These are phyloP conservation scores for Romanogobio albipinnatus DNA, from an alignment of 2,113 vertebrate genomes.

Conservation along the genomic window DNA sequence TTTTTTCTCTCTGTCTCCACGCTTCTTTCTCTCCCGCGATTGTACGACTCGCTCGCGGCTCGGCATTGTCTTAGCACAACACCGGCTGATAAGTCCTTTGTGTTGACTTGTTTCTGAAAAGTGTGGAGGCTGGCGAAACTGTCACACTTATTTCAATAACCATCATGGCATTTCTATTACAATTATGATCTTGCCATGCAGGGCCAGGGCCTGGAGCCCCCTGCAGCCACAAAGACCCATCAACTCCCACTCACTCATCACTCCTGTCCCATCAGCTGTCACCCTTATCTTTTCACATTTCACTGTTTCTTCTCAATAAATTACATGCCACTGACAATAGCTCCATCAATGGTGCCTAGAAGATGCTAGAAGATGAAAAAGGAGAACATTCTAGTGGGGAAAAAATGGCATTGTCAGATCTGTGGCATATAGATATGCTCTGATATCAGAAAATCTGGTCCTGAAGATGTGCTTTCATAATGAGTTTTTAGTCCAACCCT, in stretches of 20 bases:
- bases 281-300: conserved; percentile 48
- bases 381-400: not conserved
- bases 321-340: conserved; percentile 20
- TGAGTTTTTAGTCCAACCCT: not conserved
- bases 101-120: conserved; percentile 65
- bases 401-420: not conserved
- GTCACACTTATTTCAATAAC: conserved; percentile 63
- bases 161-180: conserved; percentile 72
- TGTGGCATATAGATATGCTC: not conserved
- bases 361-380: conserved; percentile 24
- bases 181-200: conserved; percentile 66
- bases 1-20: conserved; percentile 4
- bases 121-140: conserved; percentile 61
- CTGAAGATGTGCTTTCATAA: not conserved
- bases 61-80: conserved; percentile 68
- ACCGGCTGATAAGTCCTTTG: conserved; percentile 72
- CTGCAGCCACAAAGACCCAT: conserved; percentile 59
- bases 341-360: conserved; percentile 12
- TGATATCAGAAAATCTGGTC: not conserved
- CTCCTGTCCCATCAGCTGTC: conserved; percentile 64
- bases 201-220: conserved; percentile 44
- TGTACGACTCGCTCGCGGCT: conserved; percentile 63
- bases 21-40: conserved; percentile 47
- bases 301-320: conserved; percentile 24
- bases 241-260: conserved; percentile 63